Base-by-base conservation (phyloP, 2,888 invertebrate species). In the Lacanobia oleracea region DNA sequence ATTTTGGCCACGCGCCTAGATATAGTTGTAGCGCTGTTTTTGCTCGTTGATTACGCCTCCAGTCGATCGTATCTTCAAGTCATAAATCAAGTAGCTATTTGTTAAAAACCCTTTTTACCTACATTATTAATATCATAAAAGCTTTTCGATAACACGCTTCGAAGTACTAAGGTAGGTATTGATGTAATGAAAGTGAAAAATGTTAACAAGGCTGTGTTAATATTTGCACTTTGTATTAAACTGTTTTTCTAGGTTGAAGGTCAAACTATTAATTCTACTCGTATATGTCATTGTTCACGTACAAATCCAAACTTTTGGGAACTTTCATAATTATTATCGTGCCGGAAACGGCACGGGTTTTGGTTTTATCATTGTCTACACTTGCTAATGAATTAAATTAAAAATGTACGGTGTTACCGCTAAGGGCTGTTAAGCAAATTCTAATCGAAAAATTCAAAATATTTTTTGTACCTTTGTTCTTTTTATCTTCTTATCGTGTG, bases 1-100 rank as follows among this genome's bases (percentile, higher is more conserved):
- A 50, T 50, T 18, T 50, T 21, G 2, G 50, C 10, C 18, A 50
- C 6, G 2, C n/a, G 50, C 50, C n/a, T 21, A 9, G 21, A 48
- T n/a, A n/a, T n/a, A 16, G 9, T 21, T 50, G 9, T 9, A 10
- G 50, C 50, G 7, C 10, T 50, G n/a, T 62, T 56, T 73, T 67
- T 67, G 51, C 62, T 62, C 53, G 53, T 65, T 74, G 68, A 74
- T 79, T 57, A 79, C 64, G 40, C 50, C 12, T 51, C 27, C 21
- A 62, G 33, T 12, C 54, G 37, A 63, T 50, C 62, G 37, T 66
- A 75, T 75, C 65, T 69, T 43, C 10, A 18, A 69, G 56, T 57
- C 33, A 75, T 79, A 68, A 74, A 79, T 79, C 79, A 79, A 75
- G 57, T 51, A 54, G 54, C 37, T 62, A 48, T 62, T 37, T 53